These are phyloP conservation scores for Aeoliscus strigatus DNA, from an alignment of 2,797 vertebrate genomes.

Conservation along the genomic window DNA sequence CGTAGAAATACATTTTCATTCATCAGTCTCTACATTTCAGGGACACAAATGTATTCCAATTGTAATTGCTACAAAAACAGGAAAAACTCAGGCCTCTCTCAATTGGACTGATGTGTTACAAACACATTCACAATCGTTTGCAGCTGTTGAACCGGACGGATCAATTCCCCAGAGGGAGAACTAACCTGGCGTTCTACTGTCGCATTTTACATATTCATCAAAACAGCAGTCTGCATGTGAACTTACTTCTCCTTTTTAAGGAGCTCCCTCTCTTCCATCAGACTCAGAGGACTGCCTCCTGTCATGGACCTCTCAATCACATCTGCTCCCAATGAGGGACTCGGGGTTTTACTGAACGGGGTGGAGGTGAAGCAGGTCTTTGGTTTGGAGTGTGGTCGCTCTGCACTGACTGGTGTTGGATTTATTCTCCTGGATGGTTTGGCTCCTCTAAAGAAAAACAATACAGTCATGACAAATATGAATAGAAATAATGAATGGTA, in stretches of 20 bases:
- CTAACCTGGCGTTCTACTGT: too few relatives aligned
- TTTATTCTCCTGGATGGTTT: constrained; percentile 96
- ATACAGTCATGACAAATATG: constrained; percentile 1
- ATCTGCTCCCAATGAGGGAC: constrained; percentile 58
- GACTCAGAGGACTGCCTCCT: constrained; percentile 71
- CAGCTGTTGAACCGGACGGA: too few relatives aligned
- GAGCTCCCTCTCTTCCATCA: constrained; percentile 93
- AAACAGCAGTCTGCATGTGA: not conserved
- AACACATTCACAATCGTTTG: too few relatives aligned
- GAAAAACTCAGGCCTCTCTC: too few relatives aligned
- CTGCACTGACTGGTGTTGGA: constrained; percentile 90
- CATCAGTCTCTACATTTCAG: too few relatives aligned
- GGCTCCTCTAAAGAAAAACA: constrained; percentile 69
- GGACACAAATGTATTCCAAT: too few relatives aligned
- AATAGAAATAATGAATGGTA: not conserved
- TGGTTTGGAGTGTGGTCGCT: constrained; percentile 89
- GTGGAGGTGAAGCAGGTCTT: constrained; percentile 97
- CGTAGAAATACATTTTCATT: too few relatives aligned
- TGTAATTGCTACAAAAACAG: too few relatives aligned
- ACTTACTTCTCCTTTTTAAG: constrained; percentile 89
- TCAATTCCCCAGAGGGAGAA: too few relatives aligned
- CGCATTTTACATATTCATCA: not conserved
- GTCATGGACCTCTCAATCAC: constrained; percentile 33
- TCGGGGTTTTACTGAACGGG: constrained; percentile 78
- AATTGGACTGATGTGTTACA: too few relatives aligned